A percentile compares a stretch with the other conserved stretches of the same genome.
phyloP scores from a whole-genome alignment of 2,797 vertebrate species.

The Novumbra hubbsi region DNA sequence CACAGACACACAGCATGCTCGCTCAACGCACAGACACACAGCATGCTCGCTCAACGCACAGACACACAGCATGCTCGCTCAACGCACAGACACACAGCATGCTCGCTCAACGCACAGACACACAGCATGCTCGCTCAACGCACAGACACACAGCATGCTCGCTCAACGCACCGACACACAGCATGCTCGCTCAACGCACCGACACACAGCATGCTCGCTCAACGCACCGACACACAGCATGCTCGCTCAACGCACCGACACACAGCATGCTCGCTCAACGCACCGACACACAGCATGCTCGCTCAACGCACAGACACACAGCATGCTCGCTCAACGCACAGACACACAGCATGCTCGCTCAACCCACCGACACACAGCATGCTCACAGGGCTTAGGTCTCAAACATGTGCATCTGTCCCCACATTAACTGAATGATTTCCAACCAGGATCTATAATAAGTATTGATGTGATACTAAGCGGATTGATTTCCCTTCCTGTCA shows the following conservation, averaged over 20 bases:
- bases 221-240: background rate
- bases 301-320: conserved; percentile 8
- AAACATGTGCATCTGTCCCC: background rate
- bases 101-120: conserved; percentile 2
- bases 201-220: no score
- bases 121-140: background rate
- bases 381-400: conserved; percentile 1
- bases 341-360: background rate
- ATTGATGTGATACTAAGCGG: no score
- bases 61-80: background rate
- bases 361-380: background rate
- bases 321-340: background rate
- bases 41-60: no score
- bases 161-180: no score
- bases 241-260: background rate
- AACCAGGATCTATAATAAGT: background rate
- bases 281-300: background rate
- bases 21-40: background rate
- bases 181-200: no score
- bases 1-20: background rate
- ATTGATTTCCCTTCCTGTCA: background rate
- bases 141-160: conserved; percentile 1
- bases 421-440: background rate
- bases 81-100: conserved; percentile 1
- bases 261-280: no score